Conservation (phyloP, 23 tunicate species). For the Halocynthia roretzi region DNA sequence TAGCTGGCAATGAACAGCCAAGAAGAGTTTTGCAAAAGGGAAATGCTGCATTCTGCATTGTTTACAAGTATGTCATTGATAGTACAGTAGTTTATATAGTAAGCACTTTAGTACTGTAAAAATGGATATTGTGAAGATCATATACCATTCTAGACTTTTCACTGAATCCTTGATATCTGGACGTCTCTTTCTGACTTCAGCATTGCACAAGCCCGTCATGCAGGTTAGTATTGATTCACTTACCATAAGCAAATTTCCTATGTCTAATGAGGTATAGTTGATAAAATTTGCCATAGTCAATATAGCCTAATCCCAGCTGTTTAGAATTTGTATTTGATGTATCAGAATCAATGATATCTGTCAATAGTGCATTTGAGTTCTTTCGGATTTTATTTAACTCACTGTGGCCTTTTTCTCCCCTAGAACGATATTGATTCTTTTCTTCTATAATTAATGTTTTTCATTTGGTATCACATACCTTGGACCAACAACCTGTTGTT, state of each 20-base stretch:
- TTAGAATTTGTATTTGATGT: not conserved
- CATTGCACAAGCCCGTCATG: constrained; percentile 84
- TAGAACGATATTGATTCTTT: too few species aligned
- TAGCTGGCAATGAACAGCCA: constrained; percentile 71
- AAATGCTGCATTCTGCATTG: constrained; percentile 69
- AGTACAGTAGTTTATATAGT: not conserved
- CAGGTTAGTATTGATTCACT: constrained; percentile 34
- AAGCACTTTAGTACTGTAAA: too few species aligned
- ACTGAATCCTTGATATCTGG: constrained; percentile 68
- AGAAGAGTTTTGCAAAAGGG: constrained; percentile 74
- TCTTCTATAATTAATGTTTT: too few species aligned
- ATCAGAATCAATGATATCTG: too few species aligned
- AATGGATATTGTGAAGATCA: not conserved
- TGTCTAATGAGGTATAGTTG: too few species aligned
- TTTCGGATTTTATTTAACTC: too few species aligned
- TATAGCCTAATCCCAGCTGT: not conserved
- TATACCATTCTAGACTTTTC: constrained; percentile 56
- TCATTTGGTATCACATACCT: too few species aligned
- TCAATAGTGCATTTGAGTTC: too few species aligned
- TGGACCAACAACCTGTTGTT: too few species aligned
- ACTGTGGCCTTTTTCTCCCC: too few species aligned
- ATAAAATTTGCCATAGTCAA: not conserved
- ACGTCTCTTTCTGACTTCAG: constrained; percentile 75
- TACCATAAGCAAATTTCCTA: too few species aligned
- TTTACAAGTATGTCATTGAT: constrained; percentile 46